Evolutionary conservation across 1,140 invertebrate genomes (phyloP), one percentile per base, ranked within the genome.

Genomic region (Chironomus striatipennis): DNA sequence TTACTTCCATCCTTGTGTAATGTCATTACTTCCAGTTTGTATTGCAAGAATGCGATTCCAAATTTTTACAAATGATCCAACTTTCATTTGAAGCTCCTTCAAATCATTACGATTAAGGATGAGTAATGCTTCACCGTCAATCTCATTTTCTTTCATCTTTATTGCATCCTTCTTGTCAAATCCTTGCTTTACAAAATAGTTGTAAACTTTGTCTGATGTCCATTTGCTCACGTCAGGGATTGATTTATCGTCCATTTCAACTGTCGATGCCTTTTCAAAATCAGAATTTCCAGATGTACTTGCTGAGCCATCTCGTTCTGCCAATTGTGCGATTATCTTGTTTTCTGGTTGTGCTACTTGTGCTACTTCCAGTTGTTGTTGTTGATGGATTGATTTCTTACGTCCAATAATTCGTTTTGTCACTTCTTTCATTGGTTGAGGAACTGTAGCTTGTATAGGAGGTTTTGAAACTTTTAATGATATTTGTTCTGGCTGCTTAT

Each of bases 1-100:
- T 21, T 70, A 70, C 18, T 70, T 70, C 65, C 65, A 70, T 7
- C 17, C 20, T 70, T 70, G 65, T 20, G 65, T 70, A 8, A 21
- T 0, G 20, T 70, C 65, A 70, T 70, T 70, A 8, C 5, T 9
- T 8, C 65, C 65, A 70, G 65, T 18, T 20, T 70, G 65, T 6
- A 70, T 20, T 3, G 17, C 20, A 70, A 21, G 8, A 20, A 70
- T 21, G 5, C 17, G 4, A 70, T 70, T 70, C 65, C 65, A 70
- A 17, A 70, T 70, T 20, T 70, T 70, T 10, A 70, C 9, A 18
- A 18, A 21, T 5, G 18, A 3, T 7, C 65, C 65, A 70, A 70
- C 17, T 5, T 18, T n/a, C 5, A 70, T 6, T 18, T 70, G n/a
- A 4, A 20, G 18, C n/a, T 70, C 18, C 18, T 9, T 18, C 20